phyloP scores from a whole-genome alignment of 30 jellyfish, hydroid and myxozoan genomes.

The Hydra vulgaris region DNA sequence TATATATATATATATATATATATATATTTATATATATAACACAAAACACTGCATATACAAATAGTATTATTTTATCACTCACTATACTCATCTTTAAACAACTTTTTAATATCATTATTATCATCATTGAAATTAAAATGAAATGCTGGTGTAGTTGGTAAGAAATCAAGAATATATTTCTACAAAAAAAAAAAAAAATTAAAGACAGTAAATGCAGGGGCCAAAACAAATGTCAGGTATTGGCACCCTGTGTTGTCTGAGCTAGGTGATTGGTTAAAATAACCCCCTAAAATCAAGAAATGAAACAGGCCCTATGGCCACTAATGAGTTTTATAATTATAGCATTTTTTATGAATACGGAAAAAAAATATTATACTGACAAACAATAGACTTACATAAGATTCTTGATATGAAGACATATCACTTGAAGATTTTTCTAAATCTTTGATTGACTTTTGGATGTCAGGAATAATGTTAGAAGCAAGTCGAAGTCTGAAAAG shows the following conservation, averaged over 20 bases:
- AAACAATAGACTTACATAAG: neutral
- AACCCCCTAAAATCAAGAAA: too few species aligned
- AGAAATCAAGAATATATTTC: slow-evolving; percentile 11
- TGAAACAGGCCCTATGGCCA: too few species aligned
- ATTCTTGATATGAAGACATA: neutral
- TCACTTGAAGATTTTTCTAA: neutral
- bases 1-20: too few species aligned
- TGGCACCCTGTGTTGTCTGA: too few species aligned
- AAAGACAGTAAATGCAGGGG: neutral
- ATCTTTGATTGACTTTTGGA: neutral
- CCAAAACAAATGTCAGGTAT: too few species aligned
- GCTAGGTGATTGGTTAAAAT: too few species aligned
- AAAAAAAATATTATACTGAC: neutral
- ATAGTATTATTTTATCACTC: neutral
- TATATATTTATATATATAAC: too few species aligned
- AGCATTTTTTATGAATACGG: too few species aligned
- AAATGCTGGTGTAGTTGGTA: slow-evolving; percentile 17
- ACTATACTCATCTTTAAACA: neutral
- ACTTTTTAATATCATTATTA: neutral
- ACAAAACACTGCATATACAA: too few species aligned
- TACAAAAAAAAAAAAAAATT: neutral
- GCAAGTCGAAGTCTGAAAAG: neutral
- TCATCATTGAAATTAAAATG: neutral
- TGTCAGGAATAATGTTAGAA: neutral
- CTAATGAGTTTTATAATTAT: too few species aligned